Evolutionary conservation across 1,140 invertebrate genomes (phyloP), one percentile per base, ranked within the genome.

Genomic region (Portunus trituberculatus): DNA sequence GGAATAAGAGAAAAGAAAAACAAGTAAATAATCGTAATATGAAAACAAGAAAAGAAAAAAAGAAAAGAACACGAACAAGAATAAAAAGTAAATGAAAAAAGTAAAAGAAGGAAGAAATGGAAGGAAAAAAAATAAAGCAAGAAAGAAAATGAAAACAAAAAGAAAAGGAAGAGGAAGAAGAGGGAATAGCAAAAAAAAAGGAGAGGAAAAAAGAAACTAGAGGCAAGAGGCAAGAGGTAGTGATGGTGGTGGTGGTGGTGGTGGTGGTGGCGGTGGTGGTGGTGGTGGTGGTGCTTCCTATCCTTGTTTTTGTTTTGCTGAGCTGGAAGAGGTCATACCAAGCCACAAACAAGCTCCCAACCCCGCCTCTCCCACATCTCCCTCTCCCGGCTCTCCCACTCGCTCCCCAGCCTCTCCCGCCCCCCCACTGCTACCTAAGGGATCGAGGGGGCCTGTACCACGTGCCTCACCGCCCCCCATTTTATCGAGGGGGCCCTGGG

Each of bases 281-380:
- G 67, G 25, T 76, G 67, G 67, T 76, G 67, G 67, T 76, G 67
- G 89, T 91, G 25, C 32, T 14, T 59, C 48, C 89, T 20, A 59
- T 59, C 89, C 48, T 93, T 93, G 92, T 86, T 93, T 93, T 93
- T 93, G 92, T 93, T 93, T 93, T 93, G 76, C n/a, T 93, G 7
- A 10, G 46, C 46, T 8, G 8, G 89, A 52, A 12, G 89, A 91
- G 89, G 89, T 91, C 89, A 91, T 31, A 7, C 46, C 48, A 16
- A 29, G 88, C 16, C 89, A 20, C 45, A 48, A 48, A 48, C 88
- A 45, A 90, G 39, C 45, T 48, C 39, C 88, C 16, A 0, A n/a
- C 88, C 46, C 88, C 88, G 29, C 29, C 32, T 83, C 59, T 32
- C 91, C 52, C 29, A 29, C 46, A 28, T n/a, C 28, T 12, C 48